Evolutionary conservation across 2,888 invertebrate genomes (phyloP), one percentile per base, ranked within the genome.

Genomic region (Leptinotarsa rubiginosa): DNA sequence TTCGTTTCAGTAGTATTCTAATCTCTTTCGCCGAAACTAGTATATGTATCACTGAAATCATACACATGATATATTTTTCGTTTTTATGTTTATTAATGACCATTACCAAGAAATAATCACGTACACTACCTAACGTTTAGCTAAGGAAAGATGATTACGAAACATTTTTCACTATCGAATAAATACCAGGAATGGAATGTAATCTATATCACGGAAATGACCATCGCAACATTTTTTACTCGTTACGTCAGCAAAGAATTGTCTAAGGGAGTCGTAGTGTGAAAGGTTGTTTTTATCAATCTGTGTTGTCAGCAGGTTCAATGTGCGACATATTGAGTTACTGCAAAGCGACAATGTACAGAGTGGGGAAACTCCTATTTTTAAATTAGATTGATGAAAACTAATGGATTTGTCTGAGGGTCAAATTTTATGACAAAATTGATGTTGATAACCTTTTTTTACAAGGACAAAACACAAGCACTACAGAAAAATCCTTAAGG

Each of bases 181-280:
- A 54, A 69, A 74, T 74, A 65, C 70, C 50, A 20, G 56, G 70
- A 41, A 59, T 59, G 70, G 74, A 74, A 74, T 74, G 70, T 74
- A 74, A 74, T 74, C 74, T 70, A 31, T 13, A 16, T n/a, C 65
- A 56, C 73, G 69, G 74, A 74, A 74, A 74, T 74, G 70, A 74
- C 74, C 74, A 74, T 70, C 74, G 69, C 74, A 74, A 70, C 74
- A 69, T 49, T 54, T 47, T 69, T 59, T 67, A 56, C 50, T 41
- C 67, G 54, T 73, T 69, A 65, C 47, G 69, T 69, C 69, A 69
- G 62, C 62, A 62, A 41, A 62, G 16, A 62, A 62, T 62, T n/a
- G 3, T n/a, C 31, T n/a, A 41, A 41, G 41, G 62, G 41, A 62
- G 18, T 31, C 7, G 5, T 62, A 62, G 25, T 16, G 13, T 31